Conservation (phyloP, 2,797 vertebrate species). For the Phalanger gymnotis region DNA sequence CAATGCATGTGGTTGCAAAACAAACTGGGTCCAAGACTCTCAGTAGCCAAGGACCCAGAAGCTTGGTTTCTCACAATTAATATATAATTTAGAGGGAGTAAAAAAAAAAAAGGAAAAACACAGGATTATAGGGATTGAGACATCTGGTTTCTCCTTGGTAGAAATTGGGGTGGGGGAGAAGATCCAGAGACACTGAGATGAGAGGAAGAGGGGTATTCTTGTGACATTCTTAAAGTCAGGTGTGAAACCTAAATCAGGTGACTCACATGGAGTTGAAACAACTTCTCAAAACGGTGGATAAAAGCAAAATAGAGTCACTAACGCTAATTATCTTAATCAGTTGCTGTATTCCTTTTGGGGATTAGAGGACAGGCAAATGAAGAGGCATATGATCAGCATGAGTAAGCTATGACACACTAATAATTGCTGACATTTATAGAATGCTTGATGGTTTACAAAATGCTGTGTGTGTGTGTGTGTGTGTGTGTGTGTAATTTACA, state of each 20-base stretch:
- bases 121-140: not conserved
- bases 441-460: not conserved
- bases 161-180: not conserved
- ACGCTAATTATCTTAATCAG: not conserved
- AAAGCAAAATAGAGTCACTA: not conserved
- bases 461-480: not conserved
- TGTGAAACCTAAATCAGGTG: not conserved
- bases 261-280: not conserved
- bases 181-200: not conserved
- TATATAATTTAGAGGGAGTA: not conserved
- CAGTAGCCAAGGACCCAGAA: not conserved
- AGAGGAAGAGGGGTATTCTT: not conserved
- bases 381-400: not conserved
- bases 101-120: not conserved
- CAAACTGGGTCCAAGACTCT: not conserved
- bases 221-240: not conserved
- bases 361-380: not conserved
- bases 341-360: not conserved
- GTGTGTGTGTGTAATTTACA: not conserved
- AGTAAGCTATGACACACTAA: not conserved
- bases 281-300: not conserved
- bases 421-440: not conserved
- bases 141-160: not conserved
- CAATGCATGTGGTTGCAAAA: not conserved
- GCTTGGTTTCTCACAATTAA: not conserved